Conservation (phyloP, 2,888 invertebrate species). For the Tachina grossa region DNA sequence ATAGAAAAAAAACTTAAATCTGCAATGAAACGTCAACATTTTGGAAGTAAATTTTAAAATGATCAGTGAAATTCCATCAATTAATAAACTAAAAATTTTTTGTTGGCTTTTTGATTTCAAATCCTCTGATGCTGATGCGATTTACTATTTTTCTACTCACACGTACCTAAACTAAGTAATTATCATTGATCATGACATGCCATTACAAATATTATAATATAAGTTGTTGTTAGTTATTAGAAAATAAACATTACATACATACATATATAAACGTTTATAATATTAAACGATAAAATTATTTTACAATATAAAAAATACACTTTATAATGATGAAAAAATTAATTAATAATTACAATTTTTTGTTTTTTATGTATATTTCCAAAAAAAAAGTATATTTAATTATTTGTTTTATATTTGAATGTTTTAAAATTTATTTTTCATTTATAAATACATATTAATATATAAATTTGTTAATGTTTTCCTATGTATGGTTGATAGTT, state of each 20-base stretch:
- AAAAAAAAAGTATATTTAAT: neutral
- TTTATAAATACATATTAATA: conserved; percentile 30
- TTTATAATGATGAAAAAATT: neutral
- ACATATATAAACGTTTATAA: conserved; percentile 16
- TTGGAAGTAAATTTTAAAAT: conserved; percentile 17
- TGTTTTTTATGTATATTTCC: conserved; percentile 16
- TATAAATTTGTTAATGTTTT: conserved; percentile 9
- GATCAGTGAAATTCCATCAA: conserved; percentile 11
- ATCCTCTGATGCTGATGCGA: neutral
- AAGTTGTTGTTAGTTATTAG: conserved; percentile 61
- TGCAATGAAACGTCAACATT: conserved; percentile 65
- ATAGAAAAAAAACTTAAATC: conserved; percentile 66
- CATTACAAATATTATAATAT: conserved; percentile 46
- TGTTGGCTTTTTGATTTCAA: conserved; percentile 15
- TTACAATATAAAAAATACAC: neutral
- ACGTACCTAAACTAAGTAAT: conserved; percentile 57
- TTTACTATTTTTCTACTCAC: conserved; percentile 32
- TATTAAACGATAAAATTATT: conserved; percentile 25
- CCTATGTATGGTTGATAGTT: conserved; percentile 27
- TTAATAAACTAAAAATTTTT: neutral
- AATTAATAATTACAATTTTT: neutral
- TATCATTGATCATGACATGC: conserved; percentile 41
- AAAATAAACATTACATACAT: neutral
- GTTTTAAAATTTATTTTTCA: conserved; percentile 27
- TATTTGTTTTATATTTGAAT: conserved; percentile 46